Evolutionary conservation across 2,797 vertebrate species (phyloP), one percentile per base, ranked within the genome.

Genomic region (Buceros bicornis): DNA sequence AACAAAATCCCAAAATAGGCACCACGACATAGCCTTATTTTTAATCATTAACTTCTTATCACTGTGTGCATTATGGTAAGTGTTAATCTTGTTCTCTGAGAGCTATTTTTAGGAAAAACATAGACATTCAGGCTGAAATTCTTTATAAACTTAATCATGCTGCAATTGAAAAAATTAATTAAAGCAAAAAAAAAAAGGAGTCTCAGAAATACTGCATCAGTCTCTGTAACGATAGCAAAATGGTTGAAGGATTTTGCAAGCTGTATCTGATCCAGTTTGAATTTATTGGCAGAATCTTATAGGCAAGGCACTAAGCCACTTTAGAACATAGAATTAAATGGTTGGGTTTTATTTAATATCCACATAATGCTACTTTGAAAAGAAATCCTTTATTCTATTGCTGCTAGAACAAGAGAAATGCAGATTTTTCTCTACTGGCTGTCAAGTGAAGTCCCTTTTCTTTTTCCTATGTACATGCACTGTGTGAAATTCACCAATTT

Each of bases 401-500:
- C 91, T 0, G 0, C 56, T 81, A 90, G 87, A 95, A 97, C 91
- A 97, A 96, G 85, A 79, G 51, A 82, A 92, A 93, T 53, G 54
- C 71, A 69, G 87, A 91, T 95, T 94, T 92, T 90, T 67, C 85
- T 95, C 60, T 62, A 50, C 73, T 58, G 53, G 40, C 56, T 95
- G 91, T 95, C 85, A 95, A 95, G 50, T 53, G 73, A 89, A 94
- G 79, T 26, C n/a, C 54, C n/a, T 87, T 89, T 65, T 53, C 81
- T 58, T 95, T 74, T 89, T 48, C 58, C 78, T 78, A 69, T 2
- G 18, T 83, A 57, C 91, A 88, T 86, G 87, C 83, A 66, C 77
- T 73, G 87, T 88, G 89, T 84, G 91, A 96, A 96, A 96, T 86
- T 84, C 89, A 79, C 73, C 87, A 84, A 93, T 96, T 96, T 91